Evolutionary conservation across 2,888 invertebrate genomes (phyloP).

Genomic region (Agonopterix arenella): DNA sequence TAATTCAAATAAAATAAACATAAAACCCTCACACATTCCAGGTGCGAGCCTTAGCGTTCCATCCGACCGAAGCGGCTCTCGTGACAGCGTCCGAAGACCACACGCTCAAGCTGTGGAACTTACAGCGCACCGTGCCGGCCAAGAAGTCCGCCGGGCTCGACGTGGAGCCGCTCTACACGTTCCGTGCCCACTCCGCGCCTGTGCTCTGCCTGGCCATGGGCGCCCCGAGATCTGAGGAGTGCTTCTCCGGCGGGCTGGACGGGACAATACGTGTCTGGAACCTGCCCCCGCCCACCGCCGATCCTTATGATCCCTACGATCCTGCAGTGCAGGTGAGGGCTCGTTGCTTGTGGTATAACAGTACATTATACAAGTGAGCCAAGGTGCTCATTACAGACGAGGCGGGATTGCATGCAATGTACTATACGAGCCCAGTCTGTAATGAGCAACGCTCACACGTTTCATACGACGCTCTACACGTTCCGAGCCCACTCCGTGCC

Average conservation of each 20-base stretch:
- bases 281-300: conserved; percentile 94
- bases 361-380: too few species aligned
- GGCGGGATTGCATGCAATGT: too few species aligned
- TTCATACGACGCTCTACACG: too few species aligned
- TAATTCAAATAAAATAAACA: too few species aligned
- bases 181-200: conserved; percentile 96
- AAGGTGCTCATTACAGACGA: too few species aligned
- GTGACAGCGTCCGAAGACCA: conserved; percentile 99
- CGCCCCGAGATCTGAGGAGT: conserved; percentile 94
- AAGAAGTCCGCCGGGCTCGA: conserved; percentile 98
- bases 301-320: conserved; percentile 98
- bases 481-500: too few species aligned
- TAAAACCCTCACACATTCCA: conserved; percentile 14
- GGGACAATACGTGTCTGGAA: conserved; percentile 98
- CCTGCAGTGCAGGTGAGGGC: conserved; percentile 85
- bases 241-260: conserved; percentile 97
- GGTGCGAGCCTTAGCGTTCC: conserved; percentile 94
- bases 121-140: conserved; percentile 97
- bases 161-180: conserved; percentile 99
- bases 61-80: conserved; percentile 96
- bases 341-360: too few species aligned
- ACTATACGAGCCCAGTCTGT: too few species aligned
- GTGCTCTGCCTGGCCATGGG: conserved; percentile 97
- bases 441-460: too few species aligned
- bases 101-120: conserved; percentile 99